A percentile compares a stretch with the other conserved stretches of the same genome.
Evolutionary conservation across 2,113 vertebrate species (phyloP).

Genomic region (Mystacornis crossleyi): DNA sequence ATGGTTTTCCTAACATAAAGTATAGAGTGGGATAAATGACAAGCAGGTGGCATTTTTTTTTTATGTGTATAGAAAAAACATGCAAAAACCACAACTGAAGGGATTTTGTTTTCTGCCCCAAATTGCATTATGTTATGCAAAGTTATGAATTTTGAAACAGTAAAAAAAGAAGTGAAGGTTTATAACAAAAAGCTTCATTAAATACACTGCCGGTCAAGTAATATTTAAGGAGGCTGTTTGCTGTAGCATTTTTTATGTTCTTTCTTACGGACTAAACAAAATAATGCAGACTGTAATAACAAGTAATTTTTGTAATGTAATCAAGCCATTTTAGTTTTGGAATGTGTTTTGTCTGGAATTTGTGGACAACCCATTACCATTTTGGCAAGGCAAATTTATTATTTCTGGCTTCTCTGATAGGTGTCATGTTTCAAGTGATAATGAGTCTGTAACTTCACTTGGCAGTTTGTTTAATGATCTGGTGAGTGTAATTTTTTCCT

Average conservation of each 20-base stretch:
- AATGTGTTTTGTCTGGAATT: not conserved
- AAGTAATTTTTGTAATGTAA: constrained; percentile 8
- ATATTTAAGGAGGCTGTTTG: not conserved
- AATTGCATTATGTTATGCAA: not conserved
- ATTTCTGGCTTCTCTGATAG: constrained; percentile 26
- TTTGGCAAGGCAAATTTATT: constrained; percentile 22
- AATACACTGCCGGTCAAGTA: not conserved
- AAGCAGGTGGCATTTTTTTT: not conserved
- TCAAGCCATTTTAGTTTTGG: not conserved
- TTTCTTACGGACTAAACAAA: not conserved
- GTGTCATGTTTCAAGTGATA: constrained; percentile 47
- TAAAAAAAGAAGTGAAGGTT: not conserved
- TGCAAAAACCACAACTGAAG: not conserved
- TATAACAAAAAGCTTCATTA: not conserved
- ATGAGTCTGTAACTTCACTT: constrained; percentile 46
- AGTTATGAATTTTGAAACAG: not conserved
- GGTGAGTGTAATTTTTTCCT: constrained; percentile 6
- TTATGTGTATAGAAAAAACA: not conserved
- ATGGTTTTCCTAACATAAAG: not conserved
- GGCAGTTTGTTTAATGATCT: constrained; percentile 54
- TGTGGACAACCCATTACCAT: not conserved
- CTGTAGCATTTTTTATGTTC: not conserved
- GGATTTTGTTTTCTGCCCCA: not conserved
- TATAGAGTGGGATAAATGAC: not conserved
- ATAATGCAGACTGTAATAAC: not conserved